A percentile compares a stretch with the other conserved stretches of the same genome.
Evolutionary conservation across 2,888 invertebrate species (phyloP).

Genomic region (Tineola bisselliella): DNA sequence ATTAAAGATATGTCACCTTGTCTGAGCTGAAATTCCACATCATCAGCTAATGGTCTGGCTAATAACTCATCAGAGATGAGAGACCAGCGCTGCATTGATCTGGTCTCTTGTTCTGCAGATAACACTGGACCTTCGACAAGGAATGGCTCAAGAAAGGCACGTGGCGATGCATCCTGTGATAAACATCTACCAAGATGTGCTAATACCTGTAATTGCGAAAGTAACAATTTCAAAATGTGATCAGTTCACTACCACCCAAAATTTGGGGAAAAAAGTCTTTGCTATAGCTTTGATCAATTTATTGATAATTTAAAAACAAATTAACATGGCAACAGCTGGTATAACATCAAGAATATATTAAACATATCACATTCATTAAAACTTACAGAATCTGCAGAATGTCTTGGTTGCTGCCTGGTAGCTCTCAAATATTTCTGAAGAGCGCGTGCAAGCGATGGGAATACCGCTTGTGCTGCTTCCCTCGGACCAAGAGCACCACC

Average conservation of each 20-base stretch:
- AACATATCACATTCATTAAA: not conserved
- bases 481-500: conserved; percentile 90
- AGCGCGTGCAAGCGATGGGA: conserved; percentile 95
- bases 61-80: conserved; percentile 92
- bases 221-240: too few relatives aligned
- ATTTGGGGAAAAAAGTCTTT: too few relatives aligned
- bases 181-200: conserved; percentile 91
- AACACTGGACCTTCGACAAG: conserved; percentile 85
- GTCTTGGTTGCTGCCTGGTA: conserved; percentile 94
- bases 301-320: too few relatives aligned
- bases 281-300: too few relatives aligned
- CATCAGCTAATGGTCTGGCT: conserved; percentile 85
- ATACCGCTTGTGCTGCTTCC: conserved; percentile 97
- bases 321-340: too few relatives aligned
- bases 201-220: conserved; percentile 68
- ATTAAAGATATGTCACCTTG: conserved; percentile 93
- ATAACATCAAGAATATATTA: too few relatives aligned
- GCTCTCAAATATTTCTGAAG: conserved; percentile 96
- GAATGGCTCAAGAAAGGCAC: conserved; percentile 95
- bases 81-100: conserved; percentile 94
- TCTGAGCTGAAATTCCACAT: conserved; percentile 88
- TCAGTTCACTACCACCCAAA: too few relatives aligned
- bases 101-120: conserved; percentile 83
- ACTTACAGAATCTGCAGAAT: conserved; percentile 87
- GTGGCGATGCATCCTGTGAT: conserved; percentile 91